phyloP scores from a whole-genome alignment of 2,888 invertebrate genomes.

The Yponomeuta cagnagella region DNA sequence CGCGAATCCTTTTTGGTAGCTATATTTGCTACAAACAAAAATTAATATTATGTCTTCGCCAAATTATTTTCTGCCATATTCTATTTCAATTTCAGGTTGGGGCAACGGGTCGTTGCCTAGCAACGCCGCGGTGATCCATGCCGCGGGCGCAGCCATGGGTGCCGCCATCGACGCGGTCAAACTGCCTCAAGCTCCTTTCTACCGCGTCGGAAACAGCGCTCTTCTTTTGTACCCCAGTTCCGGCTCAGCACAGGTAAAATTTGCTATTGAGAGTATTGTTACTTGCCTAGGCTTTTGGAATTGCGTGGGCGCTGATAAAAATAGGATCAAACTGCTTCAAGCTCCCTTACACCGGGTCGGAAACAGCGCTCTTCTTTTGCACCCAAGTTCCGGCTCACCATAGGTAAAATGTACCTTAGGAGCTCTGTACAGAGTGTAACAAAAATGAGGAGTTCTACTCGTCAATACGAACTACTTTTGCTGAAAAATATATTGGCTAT shows the following conservation, averaged over 20 bases:
- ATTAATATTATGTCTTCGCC: too few species aligned
- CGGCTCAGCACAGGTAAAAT: slow-evolving; percentile 46
- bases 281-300: too few species aligned
- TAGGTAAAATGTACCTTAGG: slow-evolving; percentile 33
- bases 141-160: slow-evolving; percentile 41
- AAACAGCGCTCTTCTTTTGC: slow-evolving; percentile 40
- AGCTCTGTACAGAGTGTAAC: too few species aligned
- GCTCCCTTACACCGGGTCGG: slow-evolving; percentile 40
- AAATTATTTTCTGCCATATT: too few species aligned
- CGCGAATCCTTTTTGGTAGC: too few species aligned
- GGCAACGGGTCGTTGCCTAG: slow-evolving; percentile 38
- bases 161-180: slow-evolving; percentile 41
- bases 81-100: slow-evolving; percentile 51
- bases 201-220: slow-evolving; percentile 45
- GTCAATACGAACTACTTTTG: too few species aligned
- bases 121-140: slow-evolving; percentile 30
- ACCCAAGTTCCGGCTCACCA: slow-evolving; percentile 41
- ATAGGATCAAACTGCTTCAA: slow-evolving; percentile 33
- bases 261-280: too few species aligned
- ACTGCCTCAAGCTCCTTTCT: slow-evolving; percentile 32
- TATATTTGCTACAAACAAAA: too few species aligned
- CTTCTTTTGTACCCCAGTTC: slow-evolving; percentile 38
- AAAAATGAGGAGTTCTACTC: too few species aligned
- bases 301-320: slow-evolving; percentile 40
- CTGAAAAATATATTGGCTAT: too few species aligned